phyloP scores from a whole-genome alignment of 64 coral and sea anemone species.

The Actinia tenebrosa region DNA sequence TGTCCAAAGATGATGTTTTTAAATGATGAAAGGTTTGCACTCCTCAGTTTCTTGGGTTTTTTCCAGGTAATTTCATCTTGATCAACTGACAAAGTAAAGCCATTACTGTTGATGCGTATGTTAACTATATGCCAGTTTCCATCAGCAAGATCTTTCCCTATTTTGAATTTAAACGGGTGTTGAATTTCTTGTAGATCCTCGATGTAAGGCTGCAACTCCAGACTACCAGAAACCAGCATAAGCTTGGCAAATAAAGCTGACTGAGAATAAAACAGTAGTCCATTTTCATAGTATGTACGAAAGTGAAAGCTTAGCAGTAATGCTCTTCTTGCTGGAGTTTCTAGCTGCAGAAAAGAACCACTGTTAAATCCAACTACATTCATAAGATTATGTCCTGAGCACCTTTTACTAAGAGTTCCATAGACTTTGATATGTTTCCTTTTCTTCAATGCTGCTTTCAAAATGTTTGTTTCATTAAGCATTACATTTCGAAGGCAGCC shows the following conservation, averaged over 20 bases:
- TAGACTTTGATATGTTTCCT: neutral
- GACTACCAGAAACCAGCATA: neutral
- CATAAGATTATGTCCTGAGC: neutral
- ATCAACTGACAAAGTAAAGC: neutral
- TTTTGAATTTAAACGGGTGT: neutral
- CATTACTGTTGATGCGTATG: neutral
- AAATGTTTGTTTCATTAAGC: neutral
- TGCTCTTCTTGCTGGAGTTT: neutral
- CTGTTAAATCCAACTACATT: neutral
- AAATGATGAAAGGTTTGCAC: neutral
- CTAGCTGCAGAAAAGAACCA: neutral
- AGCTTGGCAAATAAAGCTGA: neutral
- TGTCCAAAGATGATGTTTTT: neutral
- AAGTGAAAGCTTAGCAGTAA: neutral
- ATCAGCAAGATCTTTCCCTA: slow-evolving; percentile 1
- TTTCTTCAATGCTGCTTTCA: neutral
- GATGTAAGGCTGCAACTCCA: neutral
- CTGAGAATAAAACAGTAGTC: neutral
- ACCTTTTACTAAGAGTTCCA: neutral
- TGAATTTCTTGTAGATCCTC: neutral
- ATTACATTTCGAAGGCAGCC: neutral
- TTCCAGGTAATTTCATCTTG: neutral
- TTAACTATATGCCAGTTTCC: slow-evolving; percentile 5
- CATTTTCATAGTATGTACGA: slow-evolving; percentile 4
- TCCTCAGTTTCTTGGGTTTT: neutral